Evolutionary conservation across 2,113 vertebrate genomes (phyloP).

Genomic region (Hirundichthys speculiger): DNA sequence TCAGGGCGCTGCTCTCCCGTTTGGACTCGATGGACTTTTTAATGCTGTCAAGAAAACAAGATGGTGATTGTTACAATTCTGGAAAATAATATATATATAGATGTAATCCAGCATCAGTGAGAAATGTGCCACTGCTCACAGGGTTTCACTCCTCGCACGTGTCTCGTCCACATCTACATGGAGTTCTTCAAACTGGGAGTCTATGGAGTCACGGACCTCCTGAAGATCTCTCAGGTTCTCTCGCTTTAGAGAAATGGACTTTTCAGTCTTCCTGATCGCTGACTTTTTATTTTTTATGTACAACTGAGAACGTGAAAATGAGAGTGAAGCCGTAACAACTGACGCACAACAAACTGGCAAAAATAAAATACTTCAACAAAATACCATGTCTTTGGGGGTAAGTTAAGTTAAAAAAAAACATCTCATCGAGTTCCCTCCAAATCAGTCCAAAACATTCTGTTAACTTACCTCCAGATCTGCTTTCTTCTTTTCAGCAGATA

Average conservation of each 20-base stretch:
- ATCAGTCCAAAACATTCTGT: no score
- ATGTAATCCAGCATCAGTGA: no score
- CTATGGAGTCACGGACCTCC: constrained; percentile 73
- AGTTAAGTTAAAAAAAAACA: no score
- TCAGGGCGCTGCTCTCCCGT: constrained; percentile 81
- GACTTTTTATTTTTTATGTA: constrained; percentile 78
- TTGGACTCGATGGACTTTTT: constrained; percentile 83
- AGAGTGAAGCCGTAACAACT: not conserved
- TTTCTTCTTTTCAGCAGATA: no score
- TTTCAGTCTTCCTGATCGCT: constrained; percentile 83
- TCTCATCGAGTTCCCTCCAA: no score
- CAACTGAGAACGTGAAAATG: constrained; percentile 72
- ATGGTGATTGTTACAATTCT: not conserved
- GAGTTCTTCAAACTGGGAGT: constrained; percentile 80
- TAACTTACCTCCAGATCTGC: no score
- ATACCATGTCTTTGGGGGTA: not conserved
- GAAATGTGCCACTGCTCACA: constrained; percentile 70
- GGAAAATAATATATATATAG: not conserved
- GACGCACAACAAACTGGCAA: not conserved
- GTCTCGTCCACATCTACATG: constrained; percentile 84
- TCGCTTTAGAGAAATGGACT: constrained; percentile 73
- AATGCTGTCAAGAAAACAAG: constrained; percentile 73
- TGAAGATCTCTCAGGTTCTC: constrained; percentile 78
- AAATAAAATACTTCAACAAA: not conserved
- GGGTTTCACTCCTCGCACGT: constrained; percentile 80